Evolutionary conservation across 2,888 invertebrate genomes (phyloP).

Genomic region (Andrena chrysosceles): DNA sequence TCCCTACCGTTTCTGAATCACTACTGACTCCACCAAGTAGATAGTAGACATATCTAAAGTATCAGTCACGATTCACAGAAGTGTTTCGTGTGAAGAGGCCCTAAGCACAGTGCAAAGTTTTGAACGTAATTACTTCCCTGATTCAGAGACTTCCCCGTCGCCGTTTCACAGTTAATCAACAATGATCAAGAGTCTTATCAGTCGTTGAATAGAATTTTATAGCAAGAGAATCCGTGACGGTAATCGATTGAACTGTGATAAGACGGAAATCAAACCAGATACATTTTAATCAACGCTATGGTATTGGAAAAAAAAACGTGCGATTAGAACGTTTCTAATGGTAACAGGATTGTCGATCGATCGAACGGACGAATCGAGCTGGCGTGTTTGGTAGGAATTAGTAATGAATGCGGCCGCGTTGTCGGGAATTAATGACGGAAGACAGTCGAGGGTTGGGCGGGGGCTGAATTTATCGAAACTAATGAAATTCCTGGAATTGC

Average conservation of each 20-base stretch:
- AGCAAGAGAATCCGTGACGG: neutral
- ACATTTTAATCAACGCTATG: neutral
- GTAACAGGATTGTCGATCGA: slow-evolving; percentile 34
- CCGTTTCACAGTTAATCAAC: slow-evolving; percentile 9
- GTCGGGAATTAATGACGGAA: slow-evolving; percentile 65
- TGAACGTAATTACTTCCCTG: neutral
- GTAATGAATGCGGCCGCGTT: slow-evolving; percentile 66
- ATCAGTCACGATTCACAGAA: too few species aligned
- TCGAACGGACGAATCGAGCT: slow-evolving; percentile 44
- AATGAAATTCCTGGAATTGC: slow-evolving; percentile 70
- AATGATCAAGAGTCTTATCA: slow-evolving; percentile 10
- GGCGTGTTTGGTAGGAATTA: slow-evolving; percentile 56
- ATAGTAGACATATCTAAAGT: too few species aligned
- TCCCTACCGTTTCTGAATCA: neutral
- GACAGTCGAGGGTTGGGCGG: slow-evolving; percentile 53
- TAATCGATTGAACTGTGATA: neutral
- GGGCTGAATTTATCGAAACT: slow-evolving; percentile 69
- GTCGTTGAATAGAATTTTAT: neutral
- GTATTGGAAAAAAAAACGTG: neutral
- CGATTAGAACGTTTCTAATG: slow-evolving; percentile 34
- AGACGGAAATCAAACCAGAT: neutral
- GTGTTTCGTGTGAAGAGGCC: too few species aligned
- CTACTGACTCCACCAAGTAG: too few species aligned
- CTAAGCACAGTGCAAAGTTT: neutral
- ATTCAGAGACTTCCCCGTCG: neutral